A percentile compares a stretch with the other conserved stretches of the same genome.
Evolutionary conservation across 2,888 invertebrate genomes (phyloP).

Genomic region (Sinodicranocentrus sp.): DNA sequence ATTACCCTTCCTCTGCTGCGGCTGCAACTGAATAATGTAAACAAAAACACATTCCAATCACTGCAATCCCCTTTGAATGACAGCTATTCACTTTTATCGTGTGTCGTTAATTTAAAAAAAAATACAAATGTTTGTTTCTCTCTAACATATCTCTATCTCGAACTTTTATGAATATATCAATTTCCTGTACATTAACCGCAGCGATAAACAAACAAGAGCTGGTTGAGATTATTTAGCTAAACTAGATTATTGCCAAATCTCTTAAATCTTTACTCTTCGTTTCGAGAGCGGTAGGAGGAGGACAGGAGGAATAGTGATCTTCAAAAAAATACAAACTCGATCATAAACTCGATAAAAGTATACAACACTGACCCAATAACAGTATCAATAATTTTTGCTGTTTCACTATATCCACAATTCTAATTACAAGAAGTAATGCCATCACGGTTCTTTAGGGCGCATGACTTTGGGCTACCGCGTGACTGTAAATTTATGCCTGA

Average conservation of each 20-base stretch:
- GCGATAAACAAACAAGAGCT: background rate
- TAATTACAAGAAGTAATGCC: too few relatives aligned
- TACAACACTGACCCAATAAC: constrained; percentile 30
- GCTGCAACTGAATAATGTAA: constrained; percentile 21
- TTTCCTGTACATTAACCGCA: constrained; percentile 4
- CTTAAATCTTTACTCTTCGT: background rate
- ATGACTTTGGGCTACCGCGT: too few relatives aligned
- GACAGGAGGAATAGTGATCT: constrained; percentile 12
- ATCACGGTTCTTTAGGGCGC: too few relatives aligned
- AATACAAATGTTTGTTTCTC: background rate
- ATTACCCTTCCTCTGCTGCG: constrained; percentile 15
- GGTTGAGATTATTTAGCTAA: background rate
- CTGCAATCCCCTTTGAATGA: background rate
- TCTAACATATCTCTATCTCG: background rate
- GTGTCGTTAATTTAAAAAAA: background rate
- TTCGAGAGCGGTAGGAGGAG: background rate
- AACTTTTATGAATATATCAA: too few relatives aligned
- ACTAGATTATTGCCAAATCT: background rate
- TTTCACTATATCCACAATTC: too few relatives aligned
- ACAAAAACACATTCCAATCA: constrained; percentile 28
- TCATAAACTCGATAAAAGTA: constrained; percentile 27
- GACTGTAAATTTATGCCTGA: too few relatives aligned
- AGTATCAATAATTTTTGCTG: background rate
- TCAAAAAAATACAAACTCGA: constrained; percentile 14
- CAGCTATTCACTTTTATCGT: too few relatives aligned